phyloP scores from a whole-genome alignment of 2,113 vertebrate species.

The Pseudolaguvia tuberculata region DNA sequence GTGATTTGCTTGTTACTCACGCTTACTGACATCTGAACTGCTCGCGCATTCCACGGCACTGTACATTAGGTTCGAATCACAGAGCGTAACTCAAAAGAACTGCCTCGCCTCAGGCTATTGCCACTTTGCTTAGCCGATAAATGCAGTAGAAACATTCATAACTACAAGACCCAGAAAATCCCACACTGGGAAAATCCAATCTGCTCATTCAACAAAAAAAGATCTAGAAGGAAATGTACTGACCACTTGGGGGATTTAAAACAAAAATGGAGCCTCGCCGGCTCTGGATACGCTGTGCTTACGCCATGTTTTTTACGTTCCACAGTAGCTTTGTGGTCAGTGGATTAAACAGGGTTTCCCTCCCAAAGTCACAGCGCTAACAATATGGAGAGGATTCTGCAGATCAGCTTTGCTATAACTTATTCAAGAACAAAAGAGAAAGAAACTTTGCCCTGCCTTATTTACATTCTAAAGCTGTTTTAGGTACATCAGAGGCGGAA shows the following conservation, averaged over 20 bases:
- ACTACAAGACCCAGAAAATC: too few relatives aligned
- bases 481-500: slow-evolving; percentile 65
- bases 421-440: slow-evolving; percentile 53
- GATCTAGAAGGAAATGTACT: too few relatives aligned
- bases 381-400: not conserved
- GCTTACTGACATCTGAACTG: not conserved
- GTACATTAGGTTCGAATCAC: not conserved
- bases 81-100: not conserved
- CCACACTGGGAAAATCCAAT: too few relatives aligned
- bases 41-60: not conserved
- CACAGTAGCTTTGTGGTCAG: slow-evolving; percentile 3
- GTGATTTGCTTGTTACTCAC: not conserved
- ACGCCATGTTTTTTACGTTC: not conserved
- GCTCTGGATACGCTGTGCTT: slow-evolving; percentile 7
- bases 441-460: slow-evolving; percentile 70
- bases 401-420: not conserved
- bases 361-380: slow-evolving; percentile 1
- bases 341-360: slow-evolving; percentile 29
- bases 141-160: not conserved
- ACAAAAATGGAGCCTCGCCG: too few relatives aligned
- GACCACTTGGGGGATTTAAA: too few relatives aligned
- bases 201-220: too few relatives aligned
- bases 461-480: slow-evolving; percentile 94
- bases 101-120: too few relatives aligned
- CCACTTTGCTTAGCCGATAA: too few relatives aligned